Percentiles rank a stretch among this genome's conserved stretches.
phyloP scores from a whole-genome alignment of 2,888 invertebrate species.

The Glyphotaelius pellucidus region DNA sequence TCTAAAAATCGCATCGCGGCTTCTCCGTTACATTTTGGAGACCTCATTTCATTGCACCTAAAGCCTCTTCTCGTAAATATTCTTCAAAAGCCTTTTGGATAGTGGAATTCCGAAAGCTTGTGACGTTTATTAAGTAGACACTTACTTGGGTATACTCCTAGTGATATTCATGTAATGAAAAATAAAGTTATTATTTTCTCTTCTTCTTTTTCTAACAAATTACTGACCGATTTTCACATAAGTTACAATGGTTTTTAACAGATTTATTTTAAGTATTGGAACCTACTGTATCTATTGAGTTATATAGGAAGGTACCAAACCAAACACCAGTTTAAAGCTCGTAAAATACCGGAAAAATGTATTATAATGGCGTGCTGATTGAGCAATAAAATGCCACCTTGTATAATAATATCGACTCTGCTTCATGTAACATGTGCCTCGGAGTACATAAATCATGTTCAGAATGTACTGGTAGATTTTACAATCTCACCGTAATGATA shows the following conservation, averaged over 20 bases:
- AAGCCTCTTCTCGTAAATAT: neutral
- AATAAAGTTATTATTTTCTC: neutral
- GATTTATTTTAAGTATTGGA: too few species aligned
- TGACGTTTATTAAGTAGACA: too few species aligned
- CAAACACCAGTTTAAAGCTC: neutral
- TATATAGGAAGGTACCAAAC: neutral
- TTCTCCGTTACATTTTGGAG: too few species aligned
- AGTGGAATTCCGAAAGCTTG: too few species aligned
- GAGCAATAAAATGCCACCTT: neutral
- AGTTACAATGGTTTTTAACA: too few species aligned
- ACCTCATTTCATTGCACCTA: too few species aligned
- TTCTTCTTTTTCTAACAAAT: neutral
- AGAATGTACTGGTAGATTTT: neutral
- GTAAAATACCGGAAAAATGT: neutral
- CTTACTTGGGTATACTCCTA: too few species aligned
- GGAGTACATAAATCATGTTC: neutral
- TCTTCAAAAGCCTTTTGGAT: neutral
- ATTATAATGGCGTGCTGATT: neutral
- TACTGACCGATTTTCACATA: too few species aligned
- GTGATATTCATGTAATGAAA: too few species aligned
- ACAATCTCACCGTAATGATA: neutral
- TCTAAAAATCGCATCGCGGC: too few species aligned
- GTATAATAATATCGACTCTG: neutral
- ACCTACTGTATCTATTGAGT: too few species aligned
- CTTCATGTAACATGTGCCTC: constrained; percentile 21